Evolutionary conservation across 2,888 invertebrate genomes (phyloP), one percentile per base, ranked within the genome.

Genomic region (Cheilosia soror): DNA sequence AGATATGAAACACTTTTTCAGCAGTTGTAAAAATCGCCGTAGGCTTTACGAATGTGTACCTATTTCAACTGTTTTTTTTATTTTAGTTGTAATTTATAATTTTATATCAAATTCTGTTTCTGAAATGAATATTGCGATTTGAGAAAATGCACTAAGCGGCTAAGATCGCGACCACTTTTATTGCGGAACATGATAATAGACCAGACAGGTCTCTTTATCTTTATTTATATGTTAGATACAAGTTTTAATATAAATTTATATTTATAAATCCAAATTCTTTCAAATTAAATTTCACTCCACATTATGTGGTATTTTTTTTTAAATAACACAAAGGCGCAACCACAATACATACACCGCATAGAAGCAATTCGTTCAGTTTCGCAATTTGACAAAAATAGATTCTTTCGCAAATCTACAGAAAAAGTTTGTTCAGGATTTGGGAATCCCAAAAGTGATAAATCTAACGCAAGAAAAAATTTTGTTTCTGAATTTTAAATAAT

Each of bases 311-410:
- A n/a, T 6, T 11, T 15, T 47, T 31, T 62, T 44, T 44, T 42
- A 15, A 63, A 49, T 44, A 15, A 2, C 44, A 20, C 44, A n/a
- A 44, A 20, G 9, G n/a, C 31, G 27, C 37, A 53, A 53, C 20
- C 25, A 66, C 40, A 29, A 42, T 44, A 20, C n/a, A 47, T 33
- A 31, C 20, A 11, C 37, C 37, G 37, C 37, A 37, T 29, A 90
- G 90, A 87, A 88, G 87, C 87, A 72, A 9, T 40, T 66, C 13
- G 11, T 37, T 51, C 29, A 58, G 33, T 68, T 68, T 75, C 57
- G 55, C 75, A 75, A 65, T 6, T 49, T 33, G 15, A 40, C 60
- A 76, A 68, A 76, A 76, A 76, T 76, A 76, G 76, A 76, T 49
- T 66, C 29, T 58, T 60, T 76, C 27, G 58, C 60, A 51, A 51